Evolutionary conservation across 2,113 vertebrate species (phyloP), one percentile per base, ranked within the genome.

Genomic region (Tringa solitaria): DNA sequence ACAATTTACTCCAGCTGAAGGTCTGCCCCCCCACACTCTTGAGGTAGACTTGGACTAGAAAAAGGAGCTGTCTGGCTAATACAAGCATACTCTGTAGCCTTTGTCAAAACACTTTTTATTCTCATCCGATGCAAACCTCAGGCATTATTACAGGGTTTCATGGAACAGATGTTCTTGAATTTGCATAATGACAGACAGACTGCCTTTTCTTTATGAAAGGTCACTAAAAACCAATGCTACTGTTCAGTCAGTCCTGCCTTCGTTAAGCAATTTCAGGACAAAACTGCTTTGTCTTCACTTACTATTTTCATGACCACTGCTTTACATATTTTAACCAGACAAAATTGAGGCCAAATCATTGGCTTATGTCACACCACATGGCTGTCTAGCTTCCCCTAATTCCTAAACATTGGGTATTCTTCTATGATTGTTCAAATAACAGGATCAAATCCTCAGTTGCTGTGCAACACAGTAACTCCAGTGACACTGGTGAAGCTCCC

Each of bases 61-160:
- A 94, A 94, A 78, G 57, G 74, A 77, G 51, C 89, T 95, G 96
- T 81, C 88, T 94, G 93, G 75, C 60, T 94, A 64, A 87, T 37
- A 86, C 60, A 75, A 87, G 61, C 4, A 2, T 57, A 68, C 92
- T 94, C 86, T 87, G 77, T 65, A 79, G 89, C 75, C 94, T 93
- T 94, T 97, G 89, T 97, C 60, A 96, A 97, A 97, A 94, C 54
- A 77, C 95, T 96, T 92, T 95, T 94, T 94, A 93, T 54, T 70
- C 75, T 81, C 61, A 41, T 70, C 79, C 6, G 2, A 39, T 67
- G 61, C 50, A 96, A 80, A 96, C 80, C 80, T 96, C 92, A 91
- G 89, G 84, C 65, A 94, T 82, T 76, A 96, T 93, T 94, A 84
- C 39, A 89, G 64, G 94, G 84, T 91, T 94, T 69, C 85, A 88